These are phyloP conservation scores for Urocynchramus pylzowi DNA, from an alignment of 2,113 vertebrate species.

Conservation along the genomic window DNA sequence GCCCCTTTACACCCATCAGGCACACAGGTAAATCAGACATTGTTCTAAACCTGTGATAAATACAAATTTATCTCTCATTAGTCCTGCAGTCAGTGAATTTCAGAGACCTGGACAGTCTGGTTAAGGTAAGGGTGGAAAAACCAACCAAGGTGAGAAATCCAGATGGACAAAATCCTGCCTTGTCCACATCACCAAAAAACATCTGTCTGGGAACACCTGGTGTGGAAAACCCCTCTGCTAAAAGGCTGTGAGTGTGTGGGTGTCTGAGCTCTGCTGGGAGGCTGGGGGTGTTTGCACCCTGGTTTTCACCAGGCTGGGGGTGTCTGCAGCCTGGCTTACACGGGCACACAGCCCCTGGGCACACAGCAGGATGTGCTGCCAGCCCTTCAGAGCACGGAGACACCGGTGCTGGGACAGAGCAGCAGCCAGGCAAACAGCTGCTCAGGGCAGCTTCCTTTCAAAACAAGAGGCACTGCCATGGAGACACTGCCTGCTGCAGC, in stretches of 20 bases:
- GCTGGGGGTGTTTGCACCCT: background rate
- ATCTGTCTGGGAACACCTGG: background rate
- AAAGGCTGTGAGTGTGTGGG: background rate
- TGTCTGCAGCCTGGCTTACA: background rate
- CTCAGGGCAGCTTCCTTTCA: background rate
- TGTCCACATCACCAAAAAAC: background rate
- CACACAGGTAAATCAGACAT: background rate
- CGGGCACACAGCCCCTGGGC: background rate
- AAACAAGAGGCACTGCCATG: background rate
- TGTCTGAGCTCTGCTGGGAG: background rate
- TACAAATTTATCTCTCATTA: background rate
- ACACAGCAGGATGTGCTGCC: background rate
- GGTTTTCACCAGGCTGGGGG: background rate
- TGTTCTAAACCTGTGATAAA: background rate
- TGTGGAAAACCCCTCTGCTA: background rate
- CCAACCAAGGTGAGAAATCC: background rate
- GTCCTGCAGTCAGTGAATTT: background rate
- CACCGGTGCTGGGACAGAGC: background rate
- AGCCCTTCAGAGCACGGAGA: background rate
- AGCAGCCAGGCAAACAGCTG: background rate
- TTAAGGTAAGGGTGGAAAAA: background rate
- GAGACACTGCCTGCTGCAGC: background rate
- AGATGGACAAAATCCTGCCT: background rate
- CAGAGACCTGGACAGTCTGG: background rate
- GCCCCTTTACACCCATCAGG: background rate